phyloP scores from a whole-genome alignment of 2,113 vertebrate species.

The Mohoua ochrocephala region DNA sequence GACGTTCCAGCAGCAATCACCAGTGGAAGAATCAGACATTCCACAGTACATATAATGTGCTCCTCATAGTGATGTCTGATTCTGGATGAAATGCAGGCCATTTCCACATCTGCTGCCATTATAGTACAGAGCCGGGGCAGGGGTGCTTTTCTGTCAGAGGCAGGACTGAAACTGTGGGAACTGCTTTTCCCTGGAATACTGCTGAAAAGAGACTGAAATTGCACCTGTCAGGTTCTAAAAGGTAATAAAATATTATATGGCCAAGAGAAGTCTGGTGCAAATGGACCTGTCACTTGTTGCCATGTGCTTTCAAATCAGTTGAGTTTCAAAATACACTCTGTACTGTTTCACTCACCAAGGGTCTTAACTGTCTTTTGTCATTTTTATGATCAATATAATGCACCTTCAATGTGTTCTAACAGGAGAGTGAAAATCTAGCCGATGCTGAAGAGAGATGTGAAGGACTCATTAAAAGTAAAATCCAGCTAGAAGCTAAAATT shows the following conservation, averaged over 20 bases:
- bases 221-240: not conserved
- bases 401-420: not conserved
- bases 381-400: slow-evolving; percentile 36
- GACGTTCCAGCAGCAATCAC: not conserved
- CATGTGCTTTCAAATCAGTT: not conserved
- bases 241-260: not conserved
- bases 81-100: not conserved
- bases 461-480: slow-evolving; percentile 75
- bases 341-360: not conserved
- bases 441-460: slow-evolving; percentile 76
- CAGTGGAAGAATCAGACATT: not conserved
- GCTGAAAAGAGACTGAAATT: not conserved
- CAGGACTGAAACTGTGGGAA: not conserved
- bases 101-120: not conserved
- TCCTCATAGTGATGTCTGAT: not conserved
- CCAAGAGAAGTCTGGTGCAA: not conserved
- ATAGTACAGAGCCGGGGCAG: not conserved
- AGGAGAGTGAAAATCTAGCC: slow-evolving; percentile 76
- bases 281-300: not conserved
- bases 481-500: slow-evolving; percentile 77
- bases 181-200: not conserved
- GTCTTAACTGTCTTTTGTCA: not conserved
- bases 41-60: not conserved
- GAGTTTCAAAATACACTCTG: not conserved
- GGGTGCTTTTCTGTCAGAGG: not conserved